phyloP scores from a whole-genome alignment of 2,888 invertebrate species.

The Parnassius orleans region DNA sequence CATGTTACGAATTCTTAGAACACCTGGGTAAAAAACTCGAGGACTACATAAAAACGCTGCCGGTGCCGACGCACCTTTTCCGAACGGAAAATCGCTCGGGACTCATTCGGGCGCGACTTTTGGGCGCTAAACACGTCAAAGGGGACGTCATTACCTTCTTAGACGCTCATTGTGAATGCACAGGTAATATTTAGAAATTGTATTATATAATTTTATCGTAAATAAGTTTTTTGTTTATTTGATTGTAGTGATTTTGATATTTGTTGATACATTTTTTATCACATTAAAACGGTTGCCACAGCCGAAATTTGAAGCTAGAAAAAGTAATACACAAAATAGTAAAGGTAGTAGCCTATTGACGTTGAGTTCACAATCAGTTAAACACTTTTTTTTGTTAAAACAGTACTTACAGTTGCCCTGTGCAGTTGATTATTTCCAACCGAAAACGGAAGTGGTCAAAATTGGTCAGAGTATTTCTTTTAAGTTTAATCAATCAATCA shows the following conservation, averaged over 20 bases:
- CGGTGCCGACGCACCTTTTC: slow-evolving; percentile 92
- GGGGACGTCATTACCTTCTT: slow-evolving; percentile 97
- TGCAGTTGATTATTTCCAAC: no score
- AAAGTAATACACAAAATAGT: no score
- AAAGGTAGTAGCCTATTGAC: no score
- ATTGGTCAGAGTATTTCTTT: no score
- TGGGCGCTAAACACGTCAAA: slow-evolving; percentile 95
- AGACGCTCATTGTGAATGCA: slow-evolving; percentile 98
- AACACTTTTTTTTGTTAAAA: no score
- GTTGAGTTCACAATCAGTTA: no score
- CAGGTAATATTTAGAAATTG: slow-evolving; percentile 52
- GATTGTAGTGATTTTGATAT: background rate
- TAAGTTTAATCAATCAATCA: no score
- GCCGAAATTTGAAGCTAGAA: no score
- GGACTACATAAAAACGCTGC: slow-evolving; percentile 91
- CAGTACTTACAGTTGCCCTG: no score
- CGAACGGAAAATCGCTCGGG: slow-evolving; percentile 97
- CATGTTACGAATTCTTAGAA: slow-evolving; percentile 75
- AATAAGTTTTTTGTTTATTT: background rate
- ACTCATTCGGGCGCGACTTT: slow-evolving; percentile 95
- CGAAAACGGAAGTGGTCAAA: no score
- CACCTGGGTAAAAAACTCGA: slow-evolving; percentile 94
- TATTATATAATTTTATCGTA: background rate
- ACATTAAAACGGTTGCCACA: no score
- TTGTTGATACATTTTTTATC: background rate